Percentiles rank a stretch among this genome's conserved stretches.
Evolutionary conservation across 2,888 invertebrate genomes (phyloP).

Genomic region (Isoperla grammatica): DNA sequence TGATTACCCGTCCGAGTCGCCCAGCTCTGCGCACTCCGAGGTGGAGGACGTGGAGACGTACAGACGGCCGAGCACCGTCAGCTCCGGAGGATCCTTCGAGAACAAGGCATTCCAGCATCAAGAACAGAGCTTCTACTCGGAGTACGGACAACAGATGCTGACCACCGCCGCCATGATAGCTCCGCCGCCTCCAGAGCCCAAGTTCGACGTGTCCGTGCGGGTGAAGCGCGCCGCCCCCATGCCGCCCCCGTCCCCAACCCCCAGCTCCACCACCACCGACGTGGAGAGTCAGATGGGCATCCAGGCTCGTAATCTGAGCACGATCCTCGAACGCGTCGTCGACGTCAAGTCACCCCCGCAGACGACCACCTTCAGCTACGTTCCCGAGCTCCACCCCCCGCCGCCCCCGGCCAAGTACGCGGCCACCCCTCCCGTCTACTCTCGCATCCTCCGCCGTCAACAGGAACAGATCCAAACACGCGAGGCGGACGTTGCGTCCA

Average conservation of each 20-base stretch:
- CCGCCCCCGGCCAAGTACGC: conserved; percentile 50
- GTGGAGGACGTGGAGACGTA: conserved; percentile 56
- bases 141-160: conserved; percentile 46
- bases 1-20: conserved; percentile 86
- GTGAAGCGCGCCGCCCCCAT: conserved; percentile 76
- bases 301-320: conserved; percentile 62
- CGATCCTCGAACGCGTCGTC: conserved; percentile 72
- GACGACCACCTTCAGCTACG: conserved; percentile 60
- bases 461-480: conserved; percentile 35
- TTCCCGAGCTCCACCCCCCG: conserved; percentile 66
- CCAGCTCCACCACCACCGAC: conserved; percentile 48
- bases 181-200: conserved; percentile 58
- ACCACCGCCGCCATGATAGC: conserved; percentile 46
- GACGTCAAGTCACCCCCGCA: conserved; percentile 43
- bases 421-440: conserved; percentile 64
- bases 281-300: conserved; percentile 66
- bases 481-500: conserved; percentile 28
- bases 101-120: conserved; percentile 66
- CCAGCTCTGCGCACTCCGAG: conserved; percentile 62
- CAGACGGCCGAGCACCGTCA: conserved; percentile 35
- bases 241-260: conserved; percentile 59
- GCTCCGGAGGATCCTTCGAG: conserved; percentile 50
- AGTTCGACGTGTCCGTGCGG: conserved; percentile 78
- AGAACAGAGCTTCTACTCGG: conserved; percentile 59
- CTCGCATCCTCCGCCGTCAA: conserved; percentile 53